These are phyloP conservation scores for Tachycineta bicolor DNA, from an alignment of 2,113 vertebrate genomes.

Conservation along the genomic window DNA sequence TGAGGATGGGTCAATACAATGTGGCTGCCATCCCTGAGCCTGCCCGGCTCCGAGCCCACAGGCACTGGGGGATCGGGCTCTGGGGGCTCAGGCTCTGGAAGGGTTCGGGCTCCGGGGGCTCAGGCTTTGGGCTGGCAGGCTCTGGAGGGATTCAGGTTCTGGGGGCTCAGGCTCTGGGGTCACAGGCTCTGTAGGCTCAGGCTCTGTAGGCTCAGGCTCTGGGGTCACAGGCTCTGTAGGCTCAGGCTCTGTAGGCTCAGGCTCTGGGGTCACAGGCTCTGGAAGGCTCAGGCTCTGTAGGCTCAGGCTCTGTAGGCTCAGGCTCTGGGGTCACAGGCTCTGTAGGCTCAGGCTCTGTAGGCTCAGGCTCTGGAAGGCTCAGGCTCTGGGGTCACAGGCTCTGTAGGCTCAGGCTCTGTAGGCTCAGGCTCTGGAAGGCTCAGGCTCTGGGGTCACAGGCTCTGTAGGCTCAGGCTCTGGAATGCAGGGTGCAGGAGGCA, in stretches of 20 bases:
- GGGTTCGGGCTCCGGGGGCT: no score
- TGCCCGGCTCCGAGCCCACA: fast-evolving
- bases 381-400: fast-evolving
- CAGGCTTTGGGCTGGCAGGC: background rate
- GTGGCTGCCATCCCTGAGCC: background rate
- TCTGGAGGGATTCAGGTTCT: background rate
- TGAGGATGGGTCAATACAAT: fast-evolving
- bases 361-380: background rate
- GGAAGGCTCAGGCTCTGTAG: background rate
- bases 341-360: no score
- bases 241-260: background rate
- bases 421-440: background rate
- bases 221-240: background rate
- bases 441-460: background rate
- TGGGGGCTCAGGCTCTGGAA: background rate
- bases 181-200: no score
- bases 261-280: no score
- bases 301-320: no score
- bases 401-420: no score
- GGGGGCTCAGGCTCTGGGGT: background rate
- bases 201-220: background rate
- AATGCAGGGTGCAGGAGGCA: fast-evolving
- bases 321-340: no score
- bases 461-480: background rate
- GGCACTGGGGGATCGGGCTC: background rate